Base-by-base conservation (phyloP, 2,888 invertebrate species). In the Amiota mariae region DNA sequence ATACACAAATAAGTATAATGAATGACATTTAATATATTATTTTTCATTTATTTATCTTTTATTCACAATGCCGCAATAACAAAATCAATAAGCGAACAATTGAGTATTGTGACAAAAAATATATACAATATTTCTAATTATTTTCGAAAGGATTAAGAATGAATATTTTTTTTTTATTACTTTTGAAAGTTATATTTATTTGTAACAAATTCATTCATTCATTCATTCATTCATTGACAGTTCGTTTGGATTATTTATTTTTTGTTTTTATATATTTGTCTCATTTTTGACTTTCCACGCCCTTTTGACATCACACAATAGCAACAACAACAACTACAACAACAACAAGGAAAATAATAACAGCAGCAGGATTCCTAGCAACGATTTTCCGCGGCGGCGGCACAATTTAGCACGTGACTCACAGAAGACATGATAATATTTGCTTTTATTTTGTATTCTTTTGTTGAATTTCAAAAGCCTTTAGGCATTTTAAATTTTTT, bases 371-470 rank as follows among this genome's bases (percentile, higher is more conserved):
- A 36, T 54, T 54, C n/a, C n/a, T 54, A 24, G 3, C 24, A 24
- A 24, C 54, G 54, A 36, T 63, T 66, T 66, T 66, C 20, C 66
- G 66, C 66, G 66, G 49, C 54, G 54, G 49, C 66, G 66, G 49
- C 67, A 68, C 67, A 68, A 68, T 54, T 68, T 68, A 48, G 67
- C 67, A 68, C 67, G 67, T 68, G 67, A 68, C 67, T 68, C 67
- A 68, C 51, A 54, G 18, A 68, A 9, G 18, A 54, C 1, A 24
- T 46, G 46, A 13, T 24, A 15, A 66, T 18, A 18, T 68, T 68
- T 51, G 67, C 12, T n/a, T 68, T 51, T 24, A 54, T 10, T 36
- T 36, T 36, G 36, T 36, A 36, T 36, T 36, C 36, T 36, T 24
- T 36, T 36, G 36, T 36, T 36, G 36, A 6, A 6, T 6, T 36